These are phyloP conservation scores for Decapterus maruadsi DNA, from an alignment of 2,797 vertebrate genomes.

Conservation along the genomic window DNA sequence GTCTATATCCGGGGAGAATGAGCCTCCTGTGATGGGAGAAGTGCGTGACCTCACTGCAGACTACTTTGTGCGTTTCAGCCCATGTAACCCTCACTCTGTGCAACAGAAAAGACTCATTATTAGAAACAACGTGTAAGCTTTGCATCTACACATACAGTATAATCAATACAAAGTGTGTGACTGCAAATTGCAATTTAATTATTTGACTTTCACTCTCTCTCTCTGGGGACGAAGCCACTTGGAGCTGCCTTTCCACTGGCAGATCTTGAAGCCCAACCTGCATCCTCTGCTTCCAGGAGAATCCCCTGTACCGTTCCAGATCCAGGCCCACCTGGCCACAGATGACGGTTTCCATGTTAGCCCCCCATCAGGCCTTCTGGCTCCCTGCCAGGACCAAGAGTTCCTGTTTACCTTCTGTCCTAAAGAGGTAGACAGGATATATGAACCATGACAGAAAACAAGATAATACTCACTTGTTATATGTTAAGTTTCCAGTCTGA, in stretches of 20 bases:
- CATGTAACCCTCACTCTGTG: constrained; percentile 84
- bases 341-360: constrained; percentile 87
- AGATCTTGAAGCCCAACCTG: constrained; percentile 90
- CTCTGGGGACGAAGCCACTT: constrained; percentile 82
- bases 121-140: constrained; percentile 90
- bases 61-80: constrained; percentile 87
- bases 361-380: constrained; percentile 85
- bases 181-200: not conserved
- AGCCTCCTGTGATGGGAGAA: constrained; percentile 80
- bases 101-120: constrained; percentile 86
- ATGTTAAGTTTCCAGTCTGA: not conserved
- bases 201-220: constrained; percentile 4
- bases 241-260: constrained; percentile 93
- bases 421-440: constrained; percentile 83
- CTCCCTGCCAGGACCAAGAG: constrained; percentile 84
- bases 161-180: not conserved
- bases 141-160: not conserved
- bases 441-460: not conserved
- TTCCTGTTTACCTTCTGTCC: constrained; percentile 90
- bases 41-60: constrained; percentile 85
- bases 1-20: constrained; percentile 85
- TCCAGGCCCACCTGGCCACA: constrained; percentile 78
- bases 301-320: constrained; percentile 52
- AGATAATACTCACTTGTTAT: not conserved
- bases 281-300: constrained; percentile 78